Evolutionary conservation across 2,113 vertebrate genomes (phyloP), one percentile per base, ranked within the genome.

Genomic region (Eclectus roratus): DNA sequence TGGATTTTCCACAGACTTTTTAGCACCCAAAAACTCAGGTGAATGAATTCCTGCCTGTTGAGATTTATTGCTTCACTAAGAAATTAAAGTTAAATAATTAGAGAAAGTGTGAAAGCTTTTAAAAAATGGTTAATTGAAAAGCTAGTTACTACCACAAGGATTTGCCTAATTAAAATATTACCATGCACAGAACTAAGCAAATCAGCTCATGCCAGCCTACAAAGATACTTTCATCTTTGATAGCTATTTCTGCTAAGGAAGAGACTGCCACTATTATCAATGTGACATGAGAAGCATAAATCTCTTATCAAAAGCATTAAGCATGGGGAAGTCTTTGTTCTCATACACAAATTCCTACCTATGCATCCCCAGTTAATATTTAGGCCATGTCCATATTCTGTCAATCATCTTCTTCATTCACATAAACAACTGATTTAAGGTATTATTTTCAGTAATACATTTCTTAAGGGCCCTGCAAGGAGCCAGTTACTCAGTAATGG

Each of bases 121-220:
- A 0, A 46, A 80, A 88, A 88, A 85, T 15, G 17, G 50, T 47
- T 94, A 55, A 91, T 91, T 96, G 88, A 85, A 91, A 91, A 95
- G 41, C 81, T 95, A 77, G 37, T 77, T 94, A 73, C 55, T 43
- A 92, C 56, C 61, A 86, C 79, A 66, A 91, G 86, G 53, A 91
- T 90, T 85, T 83, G 73, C 74, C 92, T 95, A 94, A 97, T 97
- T 96, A 96, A 96, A 97, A 96, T 71, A 82, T 93, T 81, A 89
- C 56, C 91, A 79, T 41, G 52, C 65, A 55, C 33, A 41, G 46
- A 91, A 60, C 17, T 60, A 56, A 84, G 66, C 56, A 93, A 95
- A 94, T 91, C 61, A 77, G 47, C 47, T 92, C 93, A 79, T 33
- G 74, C 71, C 41, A 71, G 64, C 89, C 72, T 92, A 71, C 60